phyloP scores from a whole-genome alignment of 2,888 invertebrate species.

The Thera obeliscata region DNA sequence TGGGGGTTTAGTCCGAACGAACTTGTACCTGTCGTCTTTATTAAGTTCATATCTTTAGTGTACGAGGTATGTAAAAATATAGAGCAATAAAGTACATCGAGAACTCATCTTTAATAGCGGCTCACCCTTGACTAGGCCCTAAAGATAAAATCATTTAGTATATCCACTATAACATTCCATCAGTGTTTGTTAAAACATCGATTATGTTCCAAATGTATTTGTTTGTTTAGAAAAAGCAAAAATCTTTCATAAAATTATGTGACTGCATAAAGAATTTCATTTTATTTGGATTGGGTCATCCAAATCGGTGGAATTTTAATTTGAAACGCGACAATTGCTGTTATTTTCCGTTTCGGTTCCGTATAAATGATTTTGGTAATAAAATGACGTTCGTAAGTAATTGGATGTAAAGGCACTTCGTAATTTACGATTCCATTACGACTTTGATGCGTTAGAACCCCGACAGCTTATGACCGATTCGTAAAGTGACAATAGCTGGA shows the following conservation, averaged over 20 bases:
- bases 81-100: slow-evolving; percentile 23
- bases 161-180: not conserved
- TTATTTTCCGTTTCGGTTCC: slow-evolving; percentile 29
- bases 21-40: slow-evolving; percentile 65
- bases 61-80: slow-evolving; percentile 44
- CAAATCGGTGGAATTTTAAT: slow-evolving; percentile 56
- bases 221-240: no score
- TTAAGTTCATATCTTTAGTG: slow-evolving; percentile 57
- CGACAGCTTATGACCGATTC: slow-evolving; percentile 18
- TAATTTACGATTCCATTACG: slow-evolving; percentile 34
- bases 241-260: not conserved
- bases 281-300: slow-evolving; percentile 47
- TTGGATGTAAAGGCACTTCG: slow-evolving; percentile 31
- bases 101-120: not conserved
- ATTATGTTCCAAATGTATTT: no score
- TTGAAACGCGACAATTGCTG: slow-evolving; percentile 41
- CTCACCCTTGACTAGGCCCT: not conserved
- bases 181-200: not conserved
- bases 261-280: not conserved
- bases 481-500: slow-evolving; percentile 25
- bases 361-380: slow-evolving; percentile 36
- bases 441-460: slow-evolving; percentile 16
- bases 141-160: not conserved
- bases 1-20: slow-evolving; percentile 64
- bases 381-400: slow-evolving; percentile 32